Base-by-base conservation (phyloP, 2,888 invertebrate species). In the Pelosia muscerda region DNA sequence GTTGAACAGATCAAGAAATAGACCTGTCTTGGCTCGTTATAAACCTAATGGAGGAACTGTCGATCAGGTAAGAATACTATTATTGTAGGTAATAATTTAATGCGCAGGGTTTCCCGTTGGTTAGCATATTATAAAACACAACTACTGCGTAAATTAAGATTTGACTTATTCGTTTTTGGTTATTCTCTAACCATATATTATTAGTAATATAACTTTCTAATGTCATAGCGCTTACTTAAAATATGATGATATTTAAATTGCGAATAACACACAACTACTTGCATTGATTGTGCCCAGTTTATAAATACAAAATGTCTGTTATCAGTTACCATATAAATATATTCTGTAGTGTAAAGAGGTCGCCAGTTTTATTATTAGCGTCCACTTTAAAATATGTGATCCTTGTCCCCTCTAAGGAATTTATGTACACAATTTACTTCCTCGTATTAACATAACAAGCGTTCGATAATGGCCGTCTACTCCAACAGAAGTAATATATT, bases 11-110 rank as follows among this genome's bases (percentile, higher is more conserved):
- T 84, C 92, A 61, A 90, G 94, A 73, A 89, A 86, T 81, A 90
- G 93, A 75, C 95, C 95, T 63, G 95, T 95, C 63, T 75, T 95
- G 79, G 88, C 94, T 72, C 92, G 95, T 31, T 95, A 94, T 80
- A 92, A 88, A 73, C 93, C 92, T 10, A 82, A 84, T 76, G 80
- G 81, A 71, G 84, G 76, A 60, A 79, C 81, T 74, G 77, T 84
- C 23, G 94, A 94, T 53, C 89, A 94, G 91, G 94, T 94, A 81
- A 91, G 90, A 42, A 55, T 58, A 56, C 53, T 31, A 28, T 54
- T 53, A 53, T 26, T 31, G 26, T 15, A 31, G 63, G 54, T 31
- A 23, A 63, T 19, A 5, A 28, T 57, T 57, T 25, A 57, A 31
- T n/a, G 26, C 26, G 11, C 28, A 26, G 31, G 5, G 31, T 31